These are phyloP conservation scores for Onchidella celtica DNA, from an alignment of 2,888 invertebrate species.

Conservation along the genomic window DNA sequence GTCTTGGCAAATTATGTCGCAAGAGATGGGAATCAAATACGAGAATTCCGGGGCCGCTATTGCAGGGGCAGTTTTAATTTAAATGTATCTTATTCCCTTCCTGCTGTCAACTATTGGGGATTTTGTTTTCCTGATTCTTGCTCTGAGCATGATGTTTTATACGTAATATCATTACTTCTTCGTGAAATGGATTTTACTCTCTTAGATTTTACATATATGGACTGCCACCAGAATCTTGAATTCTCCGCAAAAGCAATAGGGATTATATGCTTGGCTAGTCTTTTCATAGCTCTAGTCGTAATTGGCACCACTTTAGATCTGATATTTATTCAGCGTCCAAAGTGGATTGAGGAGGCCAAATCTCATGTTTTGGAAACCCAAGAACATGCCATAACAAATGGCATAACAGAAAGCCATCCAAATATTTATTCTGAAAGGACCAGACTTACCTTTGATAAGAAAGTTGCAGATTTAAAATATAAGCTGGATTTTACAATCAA, in stretches of 20 bases:
- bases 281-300: constrained; percentile 40
- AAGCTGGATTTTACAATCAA: neutral
- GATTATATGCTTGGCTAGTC: neutral
- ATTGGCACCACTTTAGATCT: constrained; percentile 46
- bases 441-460: neutral
- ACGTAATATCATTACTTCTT: constrained; percentile 18
- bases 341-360: constrained; percentile 26
- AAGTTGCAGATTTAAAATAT: neutral
- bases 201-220: neutral
- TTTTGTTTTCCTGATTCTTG: constrained; percentile 49
- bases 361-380: neutral
- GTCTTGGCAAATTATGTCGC: neutral
- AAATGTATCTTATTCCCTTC: neutral
- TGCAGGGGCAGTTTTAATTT: neutral
- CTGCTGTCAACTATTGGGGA: neutral
- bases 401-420: too few relatives aligned
- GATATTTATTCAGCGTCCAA: constrained; percentile 47
- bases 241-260: neutral
- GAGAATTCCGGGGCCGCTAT: neutral
- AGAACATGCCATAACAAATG: too few relatives aligned
- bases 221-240: neutral
- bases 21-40: neutral
- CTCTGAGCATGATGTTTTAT: constrained; percentile 17
- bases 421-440: too few relatives aligned
- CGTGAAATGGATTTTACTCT: neutral